A percentile compares a stretch with the other conserved stretches of the same genome.
phyloP scores from a whole-genome alignment of 2,888 invertebrate species.

The Pachydiplax longipennis region DNA sequence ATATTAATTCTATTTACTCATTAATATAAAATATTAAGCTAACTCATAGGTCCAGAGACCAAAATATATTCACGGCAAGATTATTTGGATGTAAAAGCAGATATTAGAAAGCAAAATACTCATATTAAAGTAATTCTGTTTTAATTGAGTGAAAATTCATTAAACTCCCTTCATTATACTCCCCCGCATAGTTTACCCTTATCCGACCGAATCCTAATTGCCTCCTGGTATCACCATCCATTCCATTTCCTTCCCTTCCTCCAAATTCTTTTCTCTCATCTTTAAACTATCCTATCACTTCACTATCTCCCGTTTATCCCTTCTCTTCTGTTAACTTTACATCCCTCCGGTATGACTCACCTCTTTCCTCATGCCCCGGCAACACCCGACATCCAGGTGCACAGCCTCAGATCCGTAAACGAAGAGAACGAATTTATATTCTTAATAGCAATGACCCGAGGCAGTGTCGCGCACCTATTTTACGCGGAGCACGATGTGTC shows the following conservation, averaged over 20 bases:
- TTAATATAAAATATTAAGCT: too few species aligned
- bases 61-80: too few species aligned
- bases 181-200: background rate
- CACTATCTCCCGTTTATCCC: background rate
- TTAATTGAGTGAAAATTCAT: too few species aligned
- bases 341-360: background rate
- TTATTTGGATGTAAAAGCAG: too few species aligned
- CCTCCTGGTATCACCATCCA: background rate
- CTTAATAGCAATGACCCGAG: background rate
- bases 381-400: constrained; percentile 17
- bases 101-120: too few species aligned
- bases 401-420: background rate
- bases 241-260: background rate
- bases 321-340: background rate
- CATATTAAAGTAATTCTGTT: too few species aligned
- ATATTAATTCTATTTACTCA: too few species aligned
- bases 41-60: too few species aligned
- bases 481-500: background rate
- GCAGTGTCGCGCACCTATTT: background rate
- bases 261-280: background rate
- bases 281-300: background rate
- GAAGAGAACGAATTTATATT: constrained; percentile 13
- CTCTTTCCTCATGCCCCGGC: background rate
- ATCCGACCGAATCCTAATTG: background rate
- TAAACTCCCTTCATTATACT: too few species aligned